Evolutionary conservation across 1,140 invertebrate genomes (phyloP).

Genomic region (Brachionus rubens): DNA sequence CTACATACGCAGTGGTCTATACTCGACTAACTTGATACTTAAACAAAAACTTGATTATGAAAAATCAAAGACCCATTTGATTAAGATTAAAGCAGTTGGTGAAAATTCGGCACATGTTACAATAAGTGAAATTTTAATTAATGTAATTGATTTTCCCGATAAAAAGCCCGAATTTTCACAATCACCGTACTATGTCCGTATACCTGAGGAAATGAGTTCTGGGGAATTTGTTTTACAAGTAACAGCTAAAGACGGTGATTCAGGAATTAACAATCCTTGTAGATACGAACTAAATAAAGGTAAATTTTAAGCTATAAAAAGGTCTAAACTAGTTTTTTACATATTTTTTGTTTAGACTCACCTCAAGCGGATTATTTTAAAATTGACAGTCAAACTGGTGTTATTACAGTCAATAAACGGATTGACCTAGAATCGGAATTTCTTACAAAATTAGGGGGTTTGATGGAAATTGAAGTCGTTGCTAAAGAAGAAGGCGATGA

Average conservation of each 20-base stretch:
- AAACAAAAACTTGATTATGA: slow-evolving; percentile 24
- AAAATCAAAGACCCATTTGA: not conserved
- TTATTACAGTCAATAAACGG: slow-evolving; percentile 5
- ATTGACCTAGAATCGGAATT: slow-evolving; percentile 14
- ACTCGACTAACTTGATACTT: slow-evolving; percentile 6
- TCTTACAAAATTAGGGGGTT: slow-evolving; percentile 4
- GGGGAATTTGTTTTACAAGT: slow-evolving; percentile 12
- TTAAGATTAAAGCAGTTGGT: slow-evolving; percentile 8
- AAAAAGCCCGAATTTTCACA: slow-evolving; percentile 25
- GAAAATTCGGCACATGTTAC: slow-evolving; percentile 14
- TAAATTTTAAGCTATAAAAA: not conserved
- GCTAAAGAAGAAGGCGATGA: slow-evolving; percentile 18
- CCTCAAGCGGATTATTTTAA: not conserved
- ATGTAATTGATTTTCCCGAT: slow-evolving; percentile 41
- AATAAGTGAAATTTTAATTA: not conserved
- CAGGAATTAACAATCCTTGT: slow-evolving; percentile 17
- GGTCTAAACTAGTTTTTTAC: not conserved
- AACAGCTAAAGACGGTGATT: not conserved
- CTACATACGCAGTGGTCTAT: not conserved
- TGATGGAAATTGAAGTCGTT: slow-evolving; percentile 6
- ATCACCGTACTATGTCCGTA: slow-evolving; percentile 38
- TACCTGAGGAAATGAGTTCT: slow-evolving; percentile 14
- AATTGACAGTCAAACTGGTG: not conserved
- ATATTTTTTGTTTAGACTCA: not conserved
- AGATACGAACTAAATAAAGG: not conserved